Evolutionary conservation across 2,113 vertebrate species (phyloP), one percentile per base, ranked within the genome.

Genomic region (Corydoras sp.): DNA sequence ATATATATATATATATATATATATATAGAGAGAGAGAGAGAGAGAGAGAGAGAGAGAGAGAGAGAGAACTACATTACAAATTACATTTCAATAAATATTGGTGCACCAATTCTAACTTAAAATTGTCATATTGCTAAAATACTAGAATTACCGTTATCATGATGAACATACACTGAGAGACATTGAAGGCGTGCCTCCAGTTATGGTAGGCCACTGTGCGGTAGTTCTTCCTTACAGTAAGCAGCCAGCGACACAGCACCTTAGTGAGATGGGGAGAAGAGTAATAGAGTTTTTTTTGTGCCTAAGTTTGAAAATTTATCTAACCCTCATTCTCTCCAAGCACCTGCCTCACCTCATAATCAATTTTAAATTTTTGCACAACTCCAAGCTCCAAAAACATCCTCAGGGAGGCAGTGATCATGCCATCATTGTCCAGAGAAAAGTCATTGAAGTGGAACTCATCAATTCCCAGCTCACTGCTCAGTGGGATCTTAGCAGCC

Each of bases 351-450:
- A 98, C 97, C 94, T 99, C 97, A 0, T 98, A 99, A 88, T 99
- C 95, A 12, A 99, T 99, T 91, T 94, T 98, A 87, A 99, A 99
- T 85, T 96, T 99, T 90, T 98, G 97, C 80, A 99, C 91, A 92
- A 98, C 97, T 77, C 97, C 96, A 80, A 99, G 85, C 85, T 99
- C 97, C 92, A 97, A 97, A 84, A 99, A 99, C 97, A 99, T 99
- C 65, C 96, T 88, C 73, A 99, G 89, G 43, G 94, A 92, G 30
- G 96, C 97, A 0, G 95, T 95, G 81, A 99, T 93, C 97, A 99
- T 99, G 86, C 93, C 92, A 9, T 99, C 96, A 12, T 93, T 89
- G 4, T 99, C 96, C 51, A 99, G 91, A 2, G 96, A 99, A 88
- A 99, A 99, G 87, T 99, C 97, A 80, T 99, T 94, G 84, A 99